Base-by-base conservation (phyloP, 2,888 invertebrate genomes). In the Campoletis raptor region DNA sequence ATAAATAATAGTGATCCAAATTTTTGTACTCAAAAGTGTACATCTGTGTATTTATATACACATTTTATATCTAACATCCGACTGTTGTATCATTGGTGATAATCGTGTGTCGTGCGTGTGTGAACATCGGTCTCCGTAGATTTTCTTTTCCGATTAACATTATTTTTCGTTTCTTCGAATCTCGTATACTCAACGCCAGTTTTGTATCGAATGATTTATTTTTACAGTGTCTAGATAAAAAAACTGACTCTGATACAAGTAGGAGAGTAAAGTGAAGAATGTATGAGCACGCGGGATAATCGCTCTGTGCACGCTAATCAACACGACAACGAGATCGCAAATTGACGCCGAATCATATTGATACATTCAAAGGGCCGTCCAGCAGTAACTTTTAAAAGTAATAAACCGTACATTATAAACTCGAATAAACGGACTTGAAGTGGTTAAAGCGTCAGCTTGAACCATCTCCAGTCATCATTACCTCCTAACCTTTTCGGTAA, bases 71-170 rank as follows among this genome's bases (percentile, higher is more conserved):
- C 36, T 52, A 72, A 73, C 48, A 74, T 61, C 69, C 57, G 57
- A 61, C 42, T 15, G 74, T 67, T 67, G 78, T 54, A 73, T 79
- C 67, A 79, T 54, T 30, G 21, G 66, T 78, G 78, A 78, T 52
- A 36, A 52, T 21, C 10, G 67, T 78, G 52, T 48, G 30, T 67
- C 67, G 78, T 37, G 52, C 37, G 52, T 52, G 61, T 21, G 69
- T 42, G 52, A 24, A 67, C 67, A 21, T 54, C 40, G 18, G 67
- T 78, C 24, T 48, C 10, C 78, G 48, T 57, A 61, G 61, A 21
- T 30, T 37, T 54, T 15, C 42, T 67, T 18, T 37, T 52, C 66
- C n/a, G 8, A 18, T n/a, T 37, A 36, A n/a, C 67, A n/a, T 36
- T 36, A 24, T 9, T n/a, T 57, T 57, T 37, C 54, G 21, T 45